Evolutionary conservation across 2,888 invertebrate genomes (phyloP), one percentile per base, ranked within the genome.

Genomic region (Amiota mariae): DNA sequence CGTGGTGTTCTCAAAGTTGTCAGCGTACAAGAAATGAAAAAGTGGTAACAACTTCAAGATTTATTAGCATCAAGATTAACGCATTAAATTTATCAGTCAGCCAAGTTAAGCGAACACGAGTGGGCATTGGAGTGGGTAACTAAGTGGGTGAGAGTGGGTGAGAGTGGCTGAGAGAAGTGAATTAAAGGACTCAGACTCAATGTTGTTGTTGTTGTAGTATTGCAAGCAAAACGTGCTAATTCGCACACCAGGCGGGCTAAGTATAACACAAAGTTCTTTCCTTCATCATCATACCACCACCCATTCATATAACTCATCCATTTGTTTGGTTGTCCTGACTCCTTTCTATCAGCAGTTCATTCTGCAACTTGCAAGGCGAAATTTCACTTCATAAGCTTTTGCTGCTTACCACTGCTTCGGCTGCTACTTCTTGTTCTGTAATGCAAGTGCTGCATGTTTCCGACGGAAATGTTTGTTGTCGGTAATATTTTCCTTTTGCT

Each of bases 1-100:
- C 54, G 73, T 75, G 64, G 64, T 72, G 47, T 47, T 51, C 66
- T 72, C 73, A 59, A 72, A 75, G 74, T 73, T 74, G 72, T 76
- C 72, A 72, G 74, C 61, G 24, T 46, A 8, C 63, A 84, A 79
- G 85, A 87, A 86, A 85, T 87, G 85, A 78, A 80, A 78, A 85
- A 87, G 82, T 84, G 83, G 80, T 82, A 87, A 83, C 78, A 87
- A 88, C 88, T 87, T 87, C 82, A 87, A 84, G 88, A 87, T 87
- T 88, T 87, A 87, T 87, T 87, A 88, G 83, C 87, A 87, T 88
- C 88, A 87, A 88, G 88, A 88, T 87, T 87, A 88, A 87, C 85
- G 85, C 85, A 88, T 87, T 88, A 87, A 87, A 87, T 84, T 80
- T 80, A 75, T 84, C 79, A 77, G 78, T 78, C 78, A 80, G 70